These are phyloP conservation scores for Heteromyza rotundicornis DNA, from an alignment of 2,888 invertebrate species.

Conservation along the genomic window DNA sequence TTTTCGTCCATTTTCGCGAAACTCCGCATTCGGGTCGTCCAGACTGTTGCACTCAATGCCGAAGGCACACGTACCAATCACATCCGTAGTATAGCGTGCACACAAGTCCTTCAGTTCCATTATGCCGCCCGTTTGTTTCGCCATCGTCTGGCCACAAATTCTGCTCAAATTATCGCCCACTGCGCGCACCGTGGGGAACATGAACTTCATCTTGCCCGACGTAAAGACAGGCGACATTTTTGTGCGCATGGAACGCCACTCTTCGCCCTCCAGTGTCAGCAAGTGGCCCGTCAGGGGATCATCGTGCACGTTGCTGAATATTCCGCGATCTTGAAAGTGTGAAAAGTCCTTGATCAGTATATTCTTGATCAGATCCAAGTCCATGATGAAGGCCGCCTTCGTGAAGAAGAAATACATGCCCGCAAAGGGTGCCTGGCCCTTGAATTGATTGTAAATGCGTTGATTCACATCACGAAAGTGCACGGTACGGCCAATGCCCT, in stretches of 20 bases:
- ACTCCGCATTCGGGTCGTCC: conserved; percentile 56
- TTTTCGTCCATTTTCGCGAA: conserved; percentile 44
- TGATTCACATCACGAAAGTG: conserved; percentile 45
- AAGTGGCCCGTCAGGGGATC: conserved; percentile 58
- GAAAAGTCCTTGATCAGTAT: conserved; percentile 58
- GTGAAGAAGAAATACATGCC: conserved; percentile 44
- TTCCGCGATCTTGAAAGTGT: conserved; percentile 55
- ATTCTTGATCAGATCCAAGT: conserved; percentile 51
- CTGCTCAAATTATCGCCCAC: conserved; percentile 29
- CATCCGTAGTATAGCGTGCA: conserved; percentile 64
- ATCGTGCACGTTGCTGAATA: conserved; percentile 47
- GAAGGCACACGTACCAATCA: conserved; percentile 64
- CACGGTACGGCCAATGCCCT: conserved; percentile 32
- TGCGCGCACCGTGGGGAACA: conserved; percentile 57
- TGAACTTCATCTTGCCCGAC: conserved; percentile 64
- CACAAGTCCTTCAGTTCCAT: conserved; percentile 60
- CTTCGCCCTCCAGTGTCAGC: conserved; percentile 54
- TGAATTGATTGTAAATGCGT: conserved; percentile 39
- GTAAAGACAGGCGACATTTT: conserved; percentile 64
- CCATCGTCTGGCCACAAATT: conserved; percentile 6
- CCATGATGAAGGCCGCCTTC: conserved; percentile 40
- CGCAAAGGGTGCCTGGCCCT: conserved; percentile 36
- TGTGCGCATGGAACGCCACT: conserved; percentile 63
- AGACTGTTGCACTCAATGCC: conserved; percentile 64
- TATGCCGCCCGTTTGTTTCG: conserved; percentile 44